These are phyloP conservation scores for Tragelaphus strepsiceros DNA, from an alignment of 2,113 vertebrate genomes.

Conservation along the genomic window DNA sequence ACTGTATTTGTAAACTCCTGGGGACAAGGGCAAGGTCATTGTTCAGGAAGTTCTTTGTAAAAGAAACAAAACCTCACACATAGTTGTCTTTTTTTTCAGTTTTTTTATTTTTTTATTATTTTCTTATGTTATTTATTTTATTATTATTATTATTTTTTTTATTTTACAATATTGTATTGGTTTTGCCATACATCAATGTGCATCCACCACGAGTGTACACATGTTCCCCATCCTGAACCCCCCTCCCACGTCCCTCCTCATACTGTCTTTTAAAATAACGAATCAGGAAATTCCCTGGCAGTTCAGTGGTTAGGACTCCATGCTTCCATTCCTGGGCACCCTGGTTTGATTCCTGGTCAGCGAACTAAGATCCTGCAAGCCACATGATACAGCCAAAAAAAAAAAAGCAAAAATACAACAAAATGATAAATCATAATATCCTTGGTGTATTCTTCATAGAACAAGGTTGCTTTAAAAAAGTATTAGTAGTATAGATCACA, in stretches of 20 bases:
- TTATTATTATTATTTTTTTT: too few relatives aligned
- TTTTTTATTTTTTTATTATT: too few relatives aligned
- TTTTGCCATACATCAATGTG: too few relatives aligned
- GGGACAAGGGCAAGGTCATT: background rate
- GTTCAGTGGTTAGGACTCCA: background rate
- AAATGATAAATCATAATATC: background rate
- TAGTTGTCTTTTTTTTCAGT: background rate
- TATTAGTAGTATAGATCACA: background rate
- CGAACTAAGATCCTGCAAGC: background rate
- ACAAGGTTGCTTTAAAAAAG: background rate
- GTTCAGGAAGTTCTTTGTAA: background rate
- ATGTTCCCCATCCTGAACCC: too few relatives aligned
- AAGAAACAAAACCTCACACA: background rate
- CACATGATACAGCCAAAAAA: background rate
- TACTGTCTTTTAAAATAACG: background rate
- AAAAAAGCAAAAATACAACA: background rate
- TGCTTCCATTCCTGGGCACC: background rate
- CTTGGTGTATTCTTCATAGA: background rate
- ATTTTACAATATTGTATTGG: too few relatives aligned
- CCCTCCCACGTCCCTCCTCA: too few relatives aligned
- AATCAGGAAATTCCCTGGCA: background rate
- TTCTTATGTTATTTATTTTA: too few relatives aligned
- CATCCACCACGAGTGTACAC: too few relatives aligned
- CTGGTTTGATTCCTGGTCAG: background rate
- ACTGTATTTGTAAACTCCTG: background rate